Percentiles rank a stretch among this genome's conserved stretches.
Conservation (phyloP, 2,888 invertebrate genomes). For the Xestia sexstrigata region DNA sequence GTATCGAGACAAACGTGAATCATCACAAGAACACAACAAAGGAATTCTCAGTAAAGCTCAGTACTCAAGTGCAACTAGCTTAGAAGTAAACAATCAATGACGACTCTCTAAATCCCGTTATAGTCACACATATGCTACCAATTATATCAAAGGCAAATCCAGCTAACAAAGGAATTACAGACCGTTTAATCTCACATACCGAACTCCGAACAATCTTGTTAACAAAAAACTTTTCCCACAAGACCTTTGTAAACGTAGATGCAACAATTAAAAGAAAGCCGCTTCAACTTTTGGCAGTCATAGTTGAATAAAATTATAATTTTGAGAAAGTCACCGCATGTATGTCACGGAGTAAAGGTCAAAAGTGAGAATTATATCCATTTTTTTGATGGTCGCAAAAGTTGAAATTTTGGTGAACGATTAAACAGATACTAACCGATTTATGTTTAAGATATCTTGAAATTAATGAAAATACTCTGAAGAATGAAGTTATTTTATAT, state of each 20-base stretch:
- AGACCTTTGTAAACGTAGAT: constrained; percentile 59
- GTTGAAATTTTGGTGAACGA: constrained; percentile 14
- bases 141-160: constrained; percentile 51
- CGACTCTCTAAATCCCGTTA: constrained; percentile 51
- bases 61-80: not conserved
- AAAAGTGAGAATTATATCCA: constrained; percentile 49
- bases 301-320: constrained; percentile 61
- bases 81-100: constrained; percentile 37
- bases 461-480: not conserved
- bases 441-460: not conserved
- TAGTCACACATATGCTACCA: constrained; percentile 59
- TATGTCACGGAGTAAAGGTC: constrained; percentile 59
- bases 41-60: constrained; percentile 11
- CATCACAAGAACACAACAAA: not conserved
- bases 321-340: constrained; percentile 62
- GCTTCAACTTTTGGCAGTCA: constrained; percentile 60
- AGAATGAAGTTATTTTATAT: not conserved
- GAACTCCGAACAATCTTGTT: constrained; percentile 57
- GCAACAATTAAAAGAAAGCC: constrained; percentile 68
- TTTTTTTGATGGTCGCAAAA: constrained; percentile 47
- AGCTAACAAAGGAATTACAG: constrained; percentile 52
- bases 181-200: constrained; percentile 61
- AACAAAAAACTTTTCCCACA: constrained; percentile 61
- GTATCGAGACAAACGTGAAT: not conserved
- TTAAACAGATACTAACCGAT: constrained; percentile 10